phyloP scores from a whole-genome alignment of 1,140 invertebrate species.

The Pseudomyrmex pallidus region DNA sequence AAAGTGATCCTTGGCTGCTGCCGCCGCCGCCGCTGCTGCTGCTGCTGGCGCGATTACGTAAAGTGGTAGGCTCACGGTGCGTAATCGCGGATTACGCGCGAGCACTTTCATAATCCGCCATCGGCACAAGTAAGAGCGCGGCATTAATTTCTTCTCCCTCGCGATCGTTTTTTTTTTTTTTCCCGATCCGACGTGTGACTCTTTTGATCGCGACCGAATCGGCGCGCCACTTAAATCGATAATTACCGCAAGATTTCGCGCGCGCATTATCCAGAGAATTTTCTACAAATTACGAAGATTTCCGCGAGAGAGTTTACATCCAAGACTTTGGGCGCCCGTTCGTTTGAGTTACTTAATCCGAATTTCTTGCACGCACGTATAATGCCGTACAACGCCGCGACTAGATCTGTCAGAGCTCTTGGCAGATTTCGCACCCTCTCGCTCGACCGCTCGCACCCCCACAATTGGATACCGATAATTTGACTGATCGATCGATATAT shows the following conservation, averaged over 20 bases:
- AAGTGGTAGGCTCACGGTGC: constrained; percentile 20
- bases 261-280: too few species aligned
- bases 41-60: constrained; percentile 44
- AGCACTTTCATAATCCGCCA: constrained; percentile 42
- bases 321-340: neutral
- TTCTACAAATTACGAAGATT: too few species aligned
- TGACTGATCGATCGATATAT: neutral
- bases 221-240: neutral
- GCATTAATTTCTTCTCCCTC: constrained; percentile 34
- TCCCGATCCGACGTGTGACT: constrained; percentile 5
- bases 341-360: neutral
- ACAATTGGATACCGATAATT: constrained; percentile 9
- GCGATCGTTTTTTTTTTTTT: constrained; percentile 8
- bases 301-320: neutral
- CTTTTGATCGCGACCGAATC: constrained; percentile 8
- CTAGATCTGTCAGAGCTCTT: neutral
- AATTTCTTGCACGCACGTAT: neutral
- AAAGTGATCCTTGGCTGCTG: constrained; percentile 59
- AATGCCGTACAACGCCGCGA: neutral
- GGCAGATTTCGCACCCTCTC: neutral
- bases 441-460: neutral
- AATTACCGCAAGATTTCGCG: constrained; percentile 1
- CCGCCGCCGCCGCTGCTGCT: neutral
- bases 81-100: constrained; percentile 47
- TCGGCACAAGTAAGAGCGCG: constrained; percentile 20